Conservation (phyloP, 2,888 invertebrate species). For the Leucoma salicis region DNA sequence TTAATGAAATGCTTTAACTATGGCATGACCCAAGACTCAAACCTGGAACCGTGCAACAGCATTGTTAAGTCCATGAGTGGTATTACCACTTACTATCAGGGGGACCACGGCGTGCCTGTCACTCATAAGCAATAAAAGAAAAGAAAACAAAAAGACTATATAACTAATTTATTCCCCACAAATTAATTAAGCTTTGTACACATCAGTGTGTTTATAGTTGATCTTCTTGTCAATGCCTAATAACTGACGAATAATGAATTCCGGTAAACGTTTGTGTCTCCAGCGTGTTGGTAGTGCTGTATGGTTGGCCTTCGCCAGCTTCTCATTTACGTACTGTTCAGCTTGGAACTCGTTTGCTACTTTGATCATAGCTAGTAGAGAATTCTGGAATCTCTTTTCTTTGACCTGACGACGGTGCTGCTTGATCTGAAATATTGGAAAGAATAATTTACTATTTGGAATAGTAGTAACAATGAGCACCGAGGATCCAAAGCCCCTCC, state of each 20-base stretch:
- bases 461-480: too few species aligned
- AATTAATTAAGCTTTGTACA: conserved; percentile 57
- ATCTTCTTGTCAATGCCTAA: conserved; percentile 83
- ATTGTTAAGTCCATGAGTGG: too few species aligned
- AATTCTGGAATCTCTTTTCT: conserved; percentile 90
- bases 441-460: too few species aligned
- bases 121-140: too few species aligned
- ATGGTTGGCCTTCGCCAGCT: conserved; percentile 83
- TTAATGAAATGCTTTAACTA: too few species aligned
- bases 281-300: conserved; percentile 80
- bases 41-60: too few species aligned
- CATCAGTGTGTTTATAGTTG: conserved; percentile 73
- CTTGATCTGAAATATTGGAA: conserved; percentile 71
- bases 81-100: too few species aligned
- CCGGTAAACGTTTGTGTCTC: conserved; percentile 85
- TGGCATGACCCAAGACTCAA: too few species aligned
- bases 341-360: conserved; percentile 89
- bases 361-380: conserved; percentile 85
- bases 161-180: conserved; percentile 27
- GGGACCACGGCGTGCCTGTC: too few species aligned
- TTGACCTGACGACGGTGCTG: conserved; percentile 87
- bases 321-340: conserved; percentile 85
- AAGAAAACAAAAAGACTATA: too few species aligned
- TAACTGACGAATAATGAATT: conserved; percentile 85
- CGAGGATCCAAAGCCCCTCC: too few species aligned